A percentile compares a stretch with the other conserved stretches of the same genome.
These are phyloP conservation scores for Zhengitettix transpicula DNA, from an alignment of 2,888 invertebrate genomes.

Conservation along the genomic window DNA sequence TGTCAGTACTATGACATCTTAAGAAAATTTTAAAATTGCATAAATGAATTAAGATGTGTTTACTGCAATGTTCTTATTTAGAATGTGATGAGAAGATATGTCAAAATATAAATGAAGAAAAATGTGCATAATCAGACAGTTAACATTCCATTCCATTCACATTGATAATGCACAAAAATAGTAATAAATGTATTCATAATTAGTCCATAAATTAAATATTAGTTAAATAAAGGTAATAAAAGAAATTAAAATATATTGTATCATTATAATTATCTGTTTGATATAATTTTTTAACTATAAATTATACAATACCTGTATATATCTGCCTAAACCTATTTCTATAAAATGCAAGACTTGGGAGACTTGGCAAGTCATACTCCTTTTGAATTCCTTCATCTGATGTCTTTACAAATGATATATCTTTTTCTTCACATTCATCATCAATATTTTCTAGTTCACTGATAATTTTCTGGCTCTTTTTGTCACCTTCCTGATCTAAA, in stretches of 20 bases:
- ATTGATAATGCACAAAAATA: too few species aligned
- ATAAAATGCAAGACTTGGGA: conserved; percentile 76
- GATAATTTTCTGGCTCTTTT: conserved; percentile 73
- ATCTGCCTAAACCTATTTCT: conserved; percentile 76
- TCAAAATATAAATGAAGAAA: too few species aligned
- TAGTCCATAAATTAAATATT: too few species aligned
- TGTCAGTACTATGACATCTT: too few species aligned
- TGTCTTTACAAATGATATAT: conserved; percentile 82
- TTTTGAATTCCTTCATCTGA: conserved; percentile 75
- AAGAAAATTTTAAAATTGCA: too few species aligned
- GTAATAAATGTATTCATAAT: too few species aligned
- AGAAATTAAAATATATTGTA: neutral
- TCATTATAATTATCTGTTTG: neutral
- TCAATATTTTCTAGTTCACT: conserved; percentile 84
- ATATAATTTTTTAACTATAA: neutral
- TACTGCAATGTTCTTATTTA: too few species aligned
- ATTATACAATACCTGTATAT: conserved; percentile 42
- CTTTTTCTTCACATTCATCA: conserved; percentile 81
- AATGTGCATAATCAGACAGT: too few species aligned
- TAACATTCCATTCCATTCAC: too few species aligned
- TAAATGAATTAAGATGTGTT: too few species aligned
- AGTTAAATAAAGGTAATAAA: neutral
- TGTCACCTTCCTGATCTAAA: conserved; percentile 74
- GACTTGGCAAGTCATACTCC: conserved; percentile 65
- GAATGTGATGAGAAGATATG: too few species aligned